Evolutionary conservation across 2,113 vertebrate species (phyloP).

Genomic region (Burhinus bistriatus): DNA sequence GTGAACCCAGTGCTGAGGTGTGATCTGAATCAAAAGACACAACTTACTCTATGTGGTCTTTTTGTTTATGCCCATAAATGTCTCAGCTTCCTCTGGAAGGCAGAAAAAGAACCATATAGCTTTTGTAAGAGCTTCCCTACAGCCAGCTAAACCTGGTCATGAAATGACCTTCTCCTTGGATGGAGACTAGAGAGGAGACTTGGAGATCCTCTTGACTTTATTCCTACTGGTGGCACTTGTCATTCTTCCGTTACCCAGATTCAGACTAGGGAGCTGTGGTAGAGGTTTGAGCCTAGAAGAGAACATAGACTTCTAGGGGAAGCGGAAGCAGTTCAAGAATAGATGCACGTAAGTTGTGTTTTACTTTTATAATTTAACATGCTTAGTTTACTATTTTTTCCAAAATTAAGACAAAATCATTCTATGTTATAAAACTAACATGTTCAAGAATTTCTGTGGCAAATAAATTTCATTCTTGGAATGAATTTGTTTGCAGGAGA

Average conservation of each 20-base stretch:
- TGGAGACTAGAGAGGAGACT: neutral
- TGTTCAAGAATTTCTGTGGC: neutral
- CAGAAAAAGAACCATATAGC: rapidly evolving
- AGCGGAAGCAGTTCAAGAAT: neutral
- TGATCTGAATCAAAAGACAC: neutral
- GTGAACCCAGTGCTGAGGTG: neutral
- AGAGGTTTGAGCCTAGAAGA: neutral
- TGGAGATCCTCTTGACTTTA: neutral
- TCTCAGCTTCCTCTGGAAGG: neutral
- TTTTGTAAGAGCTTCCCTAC: neutral
- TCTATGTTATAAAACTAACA: neutral
- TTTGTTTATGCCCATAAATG: neutral
- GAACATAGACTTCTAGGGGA: neutral
- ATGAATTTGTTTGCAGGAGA: neutral
- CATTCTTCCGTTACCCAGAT: neutral
- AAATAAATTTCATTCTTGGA: neutral
- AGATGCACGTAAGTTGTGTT: neutral
- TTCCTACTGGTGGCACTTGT: no score
- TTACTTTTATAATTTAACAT: neutral
- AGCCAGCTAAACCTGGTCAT: neutral
- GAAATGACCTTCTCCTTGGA: neutral
- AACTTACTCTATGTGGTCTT: rapidly evolving
- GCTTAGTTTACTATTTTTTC: neutral
- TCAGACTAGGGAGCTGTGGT: rapidly evolving
- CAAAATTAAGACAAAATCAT: neutral